These are phyloP conservation scores for Chalcis sispes DNA, from an alignment of 2,888 invertebrate genomes.

Conservation along the genomic window DNA sequence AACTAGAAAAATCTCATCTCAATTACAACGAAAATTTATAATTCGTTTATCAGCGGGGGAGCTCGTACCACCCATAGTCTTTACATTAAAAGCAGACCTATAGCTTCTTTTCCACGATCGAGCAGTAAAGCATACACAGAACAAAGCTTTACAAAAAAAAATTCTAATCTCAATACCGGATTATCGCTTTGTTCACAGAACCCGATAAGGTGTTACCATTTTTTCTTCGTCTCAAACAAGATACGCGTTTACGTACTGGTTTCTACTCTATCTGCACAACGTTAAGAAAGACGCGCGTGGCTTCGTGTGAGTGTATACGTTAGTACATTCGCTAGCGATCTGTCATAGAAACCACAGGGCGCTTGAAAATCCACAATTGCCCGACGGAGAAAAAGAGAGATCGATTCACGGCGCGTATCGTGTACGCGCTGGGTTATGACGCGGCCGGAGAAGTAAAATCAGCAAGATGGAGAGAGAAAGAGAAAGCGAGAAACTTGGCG, in stretches of 20 bases:
- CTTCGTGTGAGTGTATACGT: too few species aligned
- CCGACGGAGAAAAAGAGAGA: neutral
- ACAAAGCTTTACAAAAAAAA: conserved; percentile 31
- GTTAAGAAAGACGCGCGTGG: conserved; percentile 19
- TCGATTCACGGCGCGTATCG: neutral
- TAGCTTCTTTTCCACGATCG: conserved; percentile 39
- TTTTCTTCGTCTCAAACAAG: neutral
- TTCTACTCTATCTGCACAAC: conserved; percentile 1
- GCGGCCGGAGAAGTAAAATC: too few species aligned
- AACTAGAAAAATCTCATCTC: conserved; percentile 28
- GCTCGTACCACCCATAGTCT: conserved; percentile 40
- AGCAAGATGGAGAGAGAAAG: too few species aligned
- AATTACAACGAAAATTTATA: conserved; percentile 43
- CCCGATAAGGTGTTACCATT: conserved; percentile 59
- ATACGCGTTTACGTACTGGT: conserved; percentile 43
- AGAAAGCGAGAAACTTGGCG: too few species aligned
- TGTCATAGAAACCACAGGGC: conserved; percentile 43
- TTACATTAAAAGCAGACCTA: conserved; percentile 5
- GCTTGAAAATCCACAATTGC: too few species aligned
- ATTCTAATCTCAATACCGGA: conserved; percentile 45
- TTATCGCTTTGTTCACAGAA: conserved; percentile 50
- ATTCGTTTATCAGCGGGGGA: conserved; percentile 33
- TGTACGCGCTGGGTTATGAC: too few species aligned
- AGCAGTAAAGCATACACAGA: conserved; percentile 23
- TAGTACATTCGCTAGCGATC: too few species aligned